Base-by-base conservation (phyloP, 92 coral and sea anemone species). In the Galaxea fascicularis region DNA sequence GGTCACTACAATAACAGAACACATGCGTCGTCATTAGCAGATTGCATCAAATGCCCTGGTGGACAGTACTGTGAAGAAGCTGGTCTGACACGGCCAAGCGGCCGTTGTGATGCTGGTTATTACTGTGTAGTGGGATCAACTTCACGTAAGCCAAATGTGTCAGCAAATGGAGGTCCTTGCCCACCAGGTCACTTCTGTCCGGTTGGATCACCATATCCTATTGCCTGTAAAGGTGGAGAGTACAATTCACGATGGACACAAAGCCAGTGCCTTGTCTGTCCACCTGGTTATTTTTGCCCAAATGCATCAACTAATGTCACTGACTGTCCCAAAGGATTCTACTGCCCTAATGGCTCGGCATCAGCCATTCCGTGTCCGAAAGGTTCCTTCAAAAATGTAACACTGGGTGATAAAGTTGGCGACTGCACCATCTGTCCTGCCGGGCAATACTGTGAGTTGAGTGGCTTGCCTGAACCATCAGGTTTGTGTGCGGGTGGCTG, bases 401-500 rank as follows among this genome's bases (percentile, higher is more conserved):
- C 99, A 4, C 64, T 88, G 88, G 99, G 99, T 0, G 81, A 90
- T 63, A 80, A 89, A 31, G 35, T 92, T 24, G 82, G 59, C 46
- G 98, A 91, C 86, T 97, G 99, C 89, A 97, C 88, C 56, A 79
- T 93, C 92, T 97, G 99, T 77, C 97, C 99, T n/a, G 90, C 96
- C 28, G 99, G 99, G 67, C 75, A 79, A 73, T 97, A 85, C 74
- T 97, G 99, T 72, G 95, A 93, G 25, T 71, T 78, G 25, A 91
- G 88, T 76, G 99, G 95, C 26, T 80, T 89, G 94, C 86, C 92
- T 24, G 60, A 80, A 16, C 99, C 99, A 4, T 84, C 87, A 63
- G 99, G 99, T 8, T 73, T 81, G 51, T 97, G 99, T 83, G 94
- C 95, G 24, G 93, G 91, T 25, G 99, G 99, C 24, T 95, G 97